Base-by-base conservation (phyloP, 64 coral and sea anemone genomes). In the Trachythela sp. region DNA sequence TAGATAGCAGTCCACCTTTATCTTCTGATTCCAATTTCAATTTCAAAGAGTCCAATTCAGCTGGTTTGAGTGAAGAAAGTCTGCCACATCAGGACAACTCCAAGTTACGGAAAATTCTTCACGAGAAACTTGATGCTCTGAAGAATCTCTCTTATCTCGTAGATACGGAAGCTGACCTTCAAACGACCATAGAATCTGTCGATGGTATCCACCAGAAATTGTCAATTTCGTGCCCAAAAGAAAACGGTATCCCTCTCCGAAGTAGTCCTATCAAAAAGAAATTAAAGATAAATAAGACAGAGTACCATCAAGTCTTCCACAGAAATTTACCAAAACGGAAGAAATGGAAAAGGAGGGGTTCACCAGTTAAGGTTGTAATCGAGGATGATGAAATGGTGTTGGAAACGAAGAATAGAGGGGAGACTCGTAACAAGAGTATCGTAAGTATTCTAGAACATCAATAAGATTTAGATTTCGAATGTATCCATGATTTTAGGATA, bases 251-350 rank as follows among this genome's bases (percentile, higher is more conserved):
- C n/a, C 83, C 92, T 8, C 52, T 89, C 39, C n/a, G 92, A 72
- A 77, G 9, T 70, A 93, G 87, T 77, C 92, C 87, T 85, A 40
- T 52, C 26, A 93, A 93, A 26, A 93, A 89, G 30, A 88, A 89
- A 14, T 60, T 93, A 18, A 93, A 89, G 45, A 84, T 32, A 31
- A 93, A 20, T 18, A 70, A 41, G 64, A 36, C 64, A 3, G 92
- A 93, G 36, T 93, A 85, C 42, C 87, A 93, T 39, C 80, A 93
- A 89, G 91, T 92, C 38, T 89, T 93, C 35, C 77, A 86, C 58
- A 93, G 89, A 67, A 84, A 58, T 43, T 80, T 93, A 39, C 87
- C 92, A 70, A 48, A 48, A 40, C 32, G 77, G 38, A 70, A 59
- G 37, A 93, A 72, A 83, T 85, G 77, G 59, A 89, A 86, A 56